Percentiles rank a stretch among this genome's conserved stretches.
phyloP scores from a whole-genome alignment of 2,113 vertebrate species.

The Ranitomeya imitator region DNA sequence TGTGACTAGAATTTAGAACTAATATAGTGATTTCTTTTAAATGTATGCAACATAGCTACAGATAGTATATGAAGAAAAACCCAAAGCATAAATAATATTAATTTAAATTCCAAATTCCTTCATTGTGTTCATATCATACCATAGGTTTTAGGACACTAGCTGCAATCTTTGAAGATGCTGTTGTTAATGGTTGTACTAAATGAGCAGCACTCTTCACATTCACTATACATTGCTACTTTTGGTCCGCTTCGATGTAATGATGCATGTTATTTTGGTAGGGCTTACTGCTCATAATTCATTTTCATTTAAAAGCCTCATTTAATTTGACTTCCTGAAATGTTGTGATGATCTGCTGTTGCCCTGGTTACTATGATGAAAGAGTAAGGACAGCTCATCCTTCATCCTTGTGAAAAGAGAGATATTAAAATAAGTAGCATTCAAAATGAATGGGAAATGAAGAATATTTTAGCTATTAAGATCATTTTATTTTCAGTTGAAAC shows the following conservation, averaged over 20 bases:
- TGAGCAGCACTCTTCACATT: neutral
- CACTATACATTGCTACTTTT: neutral
- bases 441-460: slow-evolving; percentile 32
- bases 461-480: slow-evolving; percentile 26
- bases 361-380: slow-evolving; percentile 45
- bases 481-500: slow-evolving; percentile 26
- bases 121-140: neutral
- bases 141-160: neutral
- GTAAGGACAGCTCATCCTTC: slow-evolving; percentile 47
- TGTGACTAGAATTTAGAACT: too few relatives aligned
- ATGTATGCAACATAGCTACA: neutral
- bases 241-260: slow-evolving; percentile 25
- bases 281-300: slow-evolving; percentile 26
- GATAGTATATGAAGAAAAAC: neutral
- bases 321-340: slow-evolving; percentile 47
- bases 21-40: neutral
- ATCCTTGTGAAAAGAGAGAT: slow-evolving; percentile 16
- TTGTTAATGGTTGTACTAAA: neutral
- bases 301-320: slow-evolving; percentile 53
- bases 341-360: slow-evolving; percentile 44
- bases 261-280: slow-evolving; percentile 35
- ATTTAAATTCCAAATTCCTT: neutral
- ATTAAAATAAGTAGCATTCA: slow-evolving; percentile 28
- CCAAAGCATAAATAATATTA: neutral
- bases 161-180: neutral